These are phyloP conservation scores for Leptobrachium ailaonicum DNA, from an alignment of 2,113 vertebrate genomes.

Conservation along the genomic window DNA sequence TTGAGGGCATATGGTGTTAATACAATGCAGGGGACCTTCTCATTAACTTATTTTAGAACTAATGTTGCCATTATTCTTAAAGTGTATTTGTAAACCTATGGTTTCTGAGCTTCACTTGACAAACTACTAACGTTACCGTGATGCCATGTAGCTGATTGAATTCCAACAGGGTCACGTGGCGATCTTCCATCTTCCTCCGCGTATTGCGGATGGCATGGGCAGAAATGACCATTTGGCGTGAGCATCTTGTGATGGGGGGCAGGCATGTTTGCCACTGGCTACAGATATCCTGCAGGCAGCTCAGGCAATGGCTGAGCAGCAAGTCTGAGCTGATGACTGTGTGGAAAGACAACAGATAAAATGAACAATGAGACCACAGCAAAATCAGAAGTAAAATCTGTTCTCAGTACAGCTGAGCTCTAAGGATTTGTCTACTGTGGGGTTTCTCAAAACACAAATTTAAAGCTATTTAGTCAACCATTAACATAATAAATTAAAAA, in stretches of 20 bases:
- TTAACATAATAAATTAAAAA: too few species aligned
- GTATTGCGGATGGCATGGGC: constrained; percentile 86
- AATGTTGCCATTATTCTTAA: too few species aligned
- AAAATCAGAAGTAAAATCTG: too few species aligned
- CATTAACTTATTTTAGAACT: too few species aligned
- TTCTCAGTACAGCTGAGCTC: too few species aligned
- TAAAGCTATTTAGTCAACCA: too few species aligned
- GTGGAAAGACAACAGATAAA: constrained; percentile 13
- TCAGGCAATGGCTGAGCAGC: constrained; percentile 76
- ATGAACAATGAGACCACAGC: neutral
- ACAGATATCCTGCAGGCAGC: constrained; percentile 73
- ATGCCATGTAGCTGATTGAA: constrained; percentile 88
- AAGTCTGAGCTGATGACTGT: constrained; percentile 75
- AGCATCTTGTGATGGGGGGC: constrained; percentile 2
- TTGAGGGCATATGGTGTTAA: too few species aligned
- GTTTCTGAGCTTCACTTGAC: too few species aligned
- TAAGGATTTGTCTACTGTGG: too few species aligned
- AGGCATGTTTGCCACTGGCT: constrained; percentile 68
- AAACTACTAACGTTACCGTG: constrained; percentile 60
- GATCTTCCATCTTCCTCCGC: constrained; percentile 94
- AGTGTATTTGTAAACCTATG: too few species aligned
- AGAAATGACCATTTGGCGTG: constrained; percentile 66
- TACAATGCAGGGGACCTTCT: too few species aligned
- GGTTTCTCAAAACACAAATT: too few species aligned
- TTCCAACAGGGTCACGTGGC: constrained; percentile 75